phyloP scores from a whole-genome alignment of 37 sponge, comb jelly and placozoan species.

The Axinella damicornis region DNA sequence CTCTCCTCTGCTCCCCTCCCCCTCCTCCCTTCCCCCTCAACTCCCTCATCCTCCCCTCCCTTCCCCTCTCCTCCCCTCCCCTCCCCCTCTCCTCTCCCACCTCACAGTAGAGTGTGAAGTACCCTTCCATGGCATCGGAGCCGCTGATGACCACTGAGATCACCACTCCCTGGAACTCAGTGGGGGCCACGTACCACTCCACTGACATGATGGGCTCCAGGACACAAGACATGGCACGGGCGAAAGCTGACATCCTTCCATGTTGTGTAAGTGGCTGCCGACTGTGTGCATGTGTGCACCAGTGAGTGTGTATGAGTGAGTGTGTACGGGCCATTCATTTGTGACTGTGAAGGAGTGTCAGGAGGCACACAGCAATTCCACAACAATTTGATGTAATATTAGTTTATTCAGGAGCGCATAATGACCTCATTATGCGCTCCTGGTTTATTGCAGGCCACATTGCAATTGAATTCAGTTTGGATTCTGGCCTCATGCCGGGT shows the following conservation, averaged over 20 bases:
- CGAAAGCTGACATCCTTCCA: constrained; percentile 90
- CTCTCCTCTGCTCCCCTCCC: background rate
- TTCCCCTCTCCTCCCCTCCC: background rate
- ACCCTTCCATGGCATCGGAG: constrained; percentile 86
- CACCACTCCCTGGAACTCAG: constrained; percentile 89
- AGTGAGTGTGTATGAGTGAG: too few relatives aligned
- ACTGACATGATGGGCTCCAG: constrained; percentile 96
- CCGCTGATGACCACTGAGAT: constrained; percentile 85
- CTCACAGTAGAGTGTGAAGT: constrained; percentile 82
- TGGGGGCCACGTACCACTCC: constrained; percentile 86
- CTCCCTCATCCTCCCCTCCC: background rate
- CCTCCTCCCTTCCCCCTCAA: background rate
- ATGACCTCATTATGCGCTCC: too few relatives aligned
- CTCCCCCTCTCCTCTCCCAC: constrained; percentile 33
- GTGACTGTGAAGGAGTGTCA: too few relatives aligned
- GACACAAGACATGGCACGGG: constrained; percentile 65
- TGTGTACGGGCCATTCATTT: too few relatives aligned
- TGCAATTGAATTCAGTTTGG: too few relatives aligned
- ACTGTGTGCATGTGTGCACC: constrained; percentile 60
- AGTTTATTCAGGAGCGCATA: too few relatives aligned
- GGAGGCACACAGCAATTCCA: too few relatives aligned
- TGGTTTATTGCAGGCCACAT: too few relatives aligned
- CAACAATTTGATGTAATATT: too few relatives aligned
- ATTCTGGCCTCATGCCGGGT: too few relatives aligned
- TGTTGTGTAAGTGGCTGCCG: constrained; percentile 94